These are phyloP conservation scores for Rhincodon typus DNA, from an alignment of 2,797 vertebrate species.

Conservation along the genomic window DNA sequence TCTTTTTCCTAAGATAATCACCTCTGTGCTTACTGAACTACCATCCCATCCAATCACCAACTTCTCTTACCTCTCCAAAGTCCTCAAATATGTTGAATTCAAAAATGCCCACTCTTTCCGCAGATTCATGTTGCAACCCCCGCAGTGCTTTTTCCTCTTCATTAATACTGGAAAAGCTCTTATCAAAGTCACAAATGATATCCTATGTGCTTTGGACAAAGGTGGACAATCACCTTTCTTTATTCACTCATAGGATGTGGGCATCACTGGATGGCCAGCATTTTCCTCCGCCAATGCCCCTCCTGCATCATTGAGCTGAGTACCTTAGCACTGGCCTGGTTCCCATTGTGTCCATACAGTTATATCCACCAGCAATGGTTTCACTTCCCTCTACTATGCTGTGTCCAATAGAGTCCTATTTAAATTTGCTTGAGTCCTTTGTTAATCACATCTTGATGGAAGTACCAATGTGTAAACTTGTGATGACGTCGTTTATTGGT, in stretches of 20 bases:
- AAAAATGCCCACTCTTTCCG: background rate
- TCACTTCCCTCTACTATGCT: background rate
- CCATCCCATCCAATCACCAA: too few species aligned
- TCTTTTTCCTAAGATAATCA: background rate
- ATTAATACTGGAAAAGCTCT: background rate
- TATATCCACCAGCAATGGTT: background rate
- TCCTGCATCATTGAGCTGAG: background rate
- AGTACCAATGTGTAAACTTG: too few species aligned
- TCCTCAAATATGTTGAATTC: background rate
- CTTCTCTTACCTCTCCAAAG: background rate
- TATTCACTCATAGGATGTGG: too few species aligned
- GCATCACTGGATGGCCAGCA: too few species aligned
- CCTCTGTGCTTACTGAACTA: too few species aligned
- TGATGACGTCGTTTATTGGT: too few species aligned
- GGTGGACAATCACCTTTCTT: too few species aligned
- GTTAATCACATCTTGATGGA: too few species aligned
- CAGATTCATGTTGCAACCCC: background rate
- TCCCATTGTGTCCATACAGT: background rate
- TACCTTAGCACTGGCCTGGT: background rate
- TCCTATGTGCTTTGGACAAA: too few species aligned
- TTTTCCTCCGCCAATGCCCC: background rate
- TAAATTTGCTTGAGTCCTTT: background rate
- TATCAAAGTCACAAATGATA: background rate
- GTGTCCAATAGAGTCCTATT: background rate
- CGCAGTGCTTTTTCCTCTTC: background rate